Conservation (phyloP, 2,888 invertebrate species). For the Lomographa bimaculata region DNA sequence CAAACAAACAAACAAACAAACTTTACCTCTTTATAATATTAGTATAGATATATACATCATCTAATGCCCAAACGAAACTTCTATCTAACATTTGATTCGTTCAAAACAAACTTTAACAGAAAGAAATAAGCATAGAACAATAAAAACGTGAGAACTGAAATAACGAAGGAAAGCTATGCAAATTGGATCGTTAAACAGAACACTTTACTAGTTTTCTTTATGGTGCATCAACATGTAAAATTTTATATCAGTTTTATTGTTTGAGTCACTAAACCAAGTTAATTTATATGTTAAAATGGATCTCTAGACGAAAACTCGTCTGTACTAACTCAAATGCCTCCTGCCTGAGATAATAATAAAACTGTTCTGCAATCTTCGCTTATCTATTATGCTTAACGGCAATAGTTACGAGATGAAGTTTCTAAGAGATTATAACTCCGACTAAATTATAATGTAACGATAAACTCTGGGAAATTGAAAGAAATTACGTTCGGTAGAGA, state of each 20-base stretch:
- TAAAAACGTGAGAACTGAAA: slow-evolving; percentile 46
- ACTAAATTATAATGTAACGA: slow-evolving; percentile 14
- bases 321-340: slow-evolving; percentile 3
- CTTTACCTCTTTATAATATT: too few relatives aligned
- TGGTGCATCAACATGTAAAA: slow-evolving; percentile 37
- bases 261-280: slow-evolving; percentile 22
- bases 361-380: slow-evolving; percentile 10
- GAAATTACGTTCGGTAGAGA: slow-evolving; percentile 28
- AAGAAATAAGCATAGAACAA: slow-evolving; percentile 38
- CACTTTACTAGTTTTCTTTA: slow-evolving; percentile 45
- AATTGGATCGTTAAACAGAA: slow-evolving; percentile 48
- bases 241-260: slow-evolving; percentile 39
- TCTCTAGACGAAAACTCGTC: slow-evolving; percentile 24
- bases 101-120: slow-evolving; percentile 26
- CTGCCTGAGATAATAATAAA: slow-evolving; percentile 8
- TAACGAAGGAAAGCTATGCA: slow-evolving; percentile 43
- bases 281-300: slow-evolving; percentile 23
- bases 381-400: slow-evolving; percentile 9
- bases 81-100: slow-evolving; percentile 10
- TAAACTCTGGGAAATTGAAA: slow-evolving; percentile 30
- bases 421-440: slow-evolving; percentile 16
- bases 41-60: too few relatives aligned
- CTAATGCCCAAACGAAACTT: slow-evolving; percentile 9
- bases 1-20: too few relatives aligned
- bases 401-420: slow-evolving; percentile 9